Base-by-base conservation (phyloP, 2,797 vertebrate species). In the Amblyraja radiata region DNA sequence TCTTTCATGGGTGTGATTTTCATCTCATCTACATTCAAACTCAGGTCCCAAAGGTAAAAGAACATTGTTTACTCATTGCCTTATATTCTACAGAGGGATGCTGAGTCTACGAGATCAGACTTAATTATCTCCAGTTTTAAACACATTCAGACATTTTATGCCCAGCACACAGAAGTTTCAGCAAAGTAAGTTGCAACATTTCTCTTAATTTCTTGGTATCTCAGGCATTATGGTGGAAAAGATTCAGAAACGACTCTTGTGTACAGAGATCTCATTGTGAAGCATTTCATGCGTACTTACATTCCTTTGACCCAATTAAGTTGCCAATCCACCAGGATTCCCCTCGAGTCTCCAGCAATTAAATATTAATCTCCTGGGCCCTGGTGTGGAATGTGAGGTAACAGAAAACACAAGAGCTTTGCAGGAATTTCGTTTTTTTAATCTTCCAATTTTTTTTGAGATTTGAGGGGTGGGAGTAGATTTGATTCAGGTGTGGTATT, bases 1-100 rank as follows among this genome's bases (percentile, higher is more conserved):
- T 32, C 63, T 76, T 76, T 92, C 46, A 74, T 4, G 23, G 39
- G 71, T 92, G 71, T 74, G 68, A 91, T 73, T 74, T 91, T 54
- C 68, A 73, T 91, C 90, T 54, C 68, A 91, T 76, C 90, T 76
- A 25, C 90, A 76, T 92, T 74, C 68, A 92, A 54, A 92, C 25
- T 8, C 90, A n/a, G 11, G 32, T 76, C 90, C 88, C 32, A 91
- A 46, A 74, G 68, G 90, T 92, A 92, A 92, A 92, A 92, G 90
- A 39, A 74, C 25, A 92, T 14, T 25, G 25, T 54, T 36, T 91
- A 74, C 36, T 91, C 32, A 28, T 18, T 74, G 65, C 18, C 88
- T 76, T n/a, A 25, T 54, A 92, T 36, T 74, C 25, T 92, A 25
- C 39, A 23, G 23, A 74, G 39, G 21, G 88, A 73, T 28, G 13